Evolutionary conservation across 2,797 vertebrate species (phyloP), one percentile per base, ranked within the genome.

Genomic region (Sparus aurata): DNA sequence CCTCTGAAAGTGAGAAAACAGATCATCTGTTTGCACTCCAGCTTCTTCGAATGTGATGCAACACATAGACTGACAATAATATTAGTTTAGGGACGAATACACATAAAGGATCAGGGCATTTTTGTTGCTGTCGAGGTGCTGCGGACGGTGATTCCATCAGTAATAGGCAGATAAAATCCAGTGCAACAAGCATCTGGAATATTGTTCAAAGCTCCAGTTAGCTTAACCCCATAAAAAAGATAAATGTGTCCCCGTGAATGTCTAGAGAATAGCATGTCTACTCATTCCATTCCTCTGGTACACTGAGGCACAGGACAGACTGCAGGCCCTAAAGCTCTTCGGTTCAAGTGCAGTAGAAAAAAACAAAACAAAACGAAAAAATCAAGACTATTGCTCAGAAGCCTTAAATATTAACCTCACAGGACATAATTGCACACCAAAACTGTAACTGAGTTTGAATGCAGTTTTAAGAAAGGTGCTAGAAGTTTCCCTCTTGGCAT

Each of bases 141-240:
- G n/a, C 43, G 47, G 20, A 79, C 8, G 50, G 20, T 17, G 12
- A 34, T 34, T 61, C 38, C 22, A 67, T 83, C 65, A 60, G 34
- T 45, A 60, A 73, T 64, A 79, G 52, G 54, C 69, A 53, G 82
- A 73, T 69, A 27, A 75, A 89, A 81, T 53, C 67, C 47, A 66
- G 38, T 53, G 63, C 80, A 88, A 72, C 77, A 77, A 85, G 75
- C 92, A 92, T 95, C 92, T 95, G 94, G 93, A 93, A 90, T 90
- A 91, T 83, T 90, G 73, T 80, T 87, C 80, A 85, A 82, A 80
- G 69, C 77, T 82, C 53, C 68, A 69, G 81, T 70, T 80, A 73
- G 73, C 55, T 80, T 79, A 57, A 79, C 75, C 55, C 86, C 69
- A 90, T 94, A 90, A 95, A 94, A 77, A 92, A 93, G 92, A 94